Percentiles rank a stretch among this genome's conserved stretches.
phyloP scores from a whole-genome alignment of 2,113 vertebrate genomes.

The Orthonyx spaldingii region DNA sequence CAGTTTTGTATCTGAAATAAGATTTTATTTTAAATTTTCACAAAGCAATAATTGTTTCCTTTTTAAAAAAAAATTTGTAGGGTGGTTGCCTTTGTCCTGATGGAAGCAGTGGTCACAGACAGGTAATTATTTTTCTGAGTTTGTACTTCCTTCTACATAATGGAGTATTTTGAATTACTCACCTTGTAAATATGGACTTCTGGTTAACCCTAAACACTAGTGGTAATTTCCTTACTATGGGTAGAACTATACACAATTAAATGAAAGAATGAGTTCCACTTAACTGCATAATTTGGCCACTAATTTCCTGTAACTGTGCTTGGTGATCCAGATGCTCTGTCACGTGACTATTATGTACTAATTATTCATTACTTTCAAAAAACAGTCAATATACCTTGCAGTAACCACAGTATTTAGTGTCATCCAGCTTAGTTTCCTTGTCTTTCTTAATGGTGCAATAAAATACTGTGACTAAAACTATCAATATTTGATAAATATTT shows the following conservation, averaged over 20 bases:
- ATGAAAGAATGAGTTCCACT: neutral
- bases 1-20: neutral
- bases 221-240: neutral
- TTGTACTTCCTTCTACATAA: neutral
- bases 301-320: neutral
- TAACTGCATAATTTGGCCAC: neutral
- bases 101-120: conserved; percentile 33
- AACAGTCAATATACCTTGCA: neutral
- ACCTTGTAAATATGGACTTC: neutral
- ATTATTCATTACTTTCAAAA: neutral
- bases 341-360: neutral
- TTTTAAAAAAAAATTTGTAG: neutral
- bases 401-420: neutral
- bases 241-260: neutral
- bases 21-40: neutral
- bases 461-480: neutral
- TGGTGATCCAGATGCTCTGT: neutral
- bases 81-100: conserved; percentile 58
- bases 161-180: neutral
- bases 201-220: neutral
- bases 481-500: neutral
- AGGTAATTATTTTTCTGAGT: conserved; percentile 19
- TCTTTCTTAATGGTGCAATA: neutral
- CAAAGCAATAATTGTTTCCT: neutral
- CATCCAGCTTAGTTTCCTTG: neutral